A percentile compares a stretch with the other conserved stretches of the same genome.
These are phyloP conservation scores for Phyto melanocephala DNA, from an alignment of 2,888 invertebrate genomes.

Conservation along the genomic window DNA sequence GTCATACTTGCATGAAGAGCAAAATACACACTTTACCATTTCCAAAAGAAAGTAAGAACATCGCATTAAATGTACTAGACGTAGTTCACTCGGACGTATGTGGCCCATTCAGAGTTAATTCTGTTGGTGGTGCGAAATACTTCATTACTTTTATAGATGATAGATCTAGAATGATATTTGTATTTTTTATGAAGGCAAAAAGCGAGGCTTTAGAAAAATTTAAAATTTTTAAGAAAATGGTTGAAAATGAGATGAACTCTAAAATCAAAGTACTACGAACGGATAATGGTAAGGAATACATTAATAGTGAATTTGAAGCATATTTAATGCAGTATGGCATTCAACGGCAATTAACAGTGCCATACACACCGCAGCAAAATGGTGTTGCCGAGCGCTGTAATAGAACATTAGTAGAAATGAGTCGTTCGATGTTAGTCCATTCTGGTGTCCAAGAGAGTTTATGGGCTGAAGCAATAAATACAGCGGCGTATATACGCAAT, in stretches of 20 bases:
- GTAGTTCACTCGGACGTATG: background rate
- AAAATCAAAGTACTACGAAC: background rate
- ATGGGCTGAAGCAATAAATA: too few species aligned
- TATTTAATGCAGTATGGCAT: background rate
- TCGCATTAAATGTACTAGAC: background rate
- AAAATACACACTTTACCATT: background rate
- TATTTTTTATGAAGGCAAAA: background rate
- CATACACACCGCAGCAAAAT: too few species aligned
- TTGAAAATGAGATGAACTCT: background rate
- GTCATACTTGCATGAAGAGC: background rate
- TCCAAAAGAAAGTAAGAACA: background rate
- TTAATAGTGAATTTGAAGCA: background rate
- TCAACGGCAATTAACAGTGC: too few species aligned
- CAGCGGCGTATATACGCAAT: too few species aligned
- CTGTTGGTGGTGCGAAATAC: background rate
- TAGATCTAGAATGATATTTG: background rate
- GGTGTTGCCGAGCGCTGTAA: too few species aligned
- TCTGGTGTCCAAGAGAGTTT: too few species aligned
- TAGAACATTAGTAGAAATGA: too few species aligned
- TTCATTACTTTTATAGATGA: background rate
- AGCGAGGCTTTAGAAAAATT: background rate
- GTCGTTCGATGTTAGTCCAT: too few species aligned
- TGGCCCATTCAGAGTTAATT: background rate
- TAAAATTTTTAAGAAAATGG: background rate
- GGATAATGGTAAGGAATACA: background rate